Conservation (phyloP, 2,888 invertebrate species). For the Poecilobothrus nobilitatus region DNA sequence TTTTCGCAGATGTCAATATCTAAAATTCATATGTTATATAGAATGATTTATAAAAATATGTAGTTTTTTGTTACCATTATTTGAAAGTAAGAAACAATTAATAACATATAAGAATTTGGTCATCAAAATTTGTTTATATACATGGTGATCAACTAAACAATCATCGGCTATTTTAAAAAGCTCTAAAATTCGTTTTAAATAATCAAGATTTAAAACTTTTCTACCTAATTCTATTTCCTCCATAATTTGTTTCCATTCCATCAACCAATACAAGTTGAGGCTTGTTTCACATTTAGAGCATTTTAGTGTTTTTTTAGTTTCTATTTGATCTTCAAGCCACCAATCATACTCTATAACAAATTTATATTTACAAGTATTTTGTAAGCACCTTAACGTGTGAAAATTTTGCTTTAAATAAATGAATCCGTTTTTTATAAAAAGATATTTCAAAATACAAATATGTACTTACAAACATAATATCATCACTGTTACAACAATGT, state of each 20-base stretch:
- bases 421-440: neutral
- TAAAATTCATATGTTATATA: neutral
- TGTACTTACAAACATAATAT: constrained; percentile 16
- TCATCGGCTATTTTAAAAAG: neutral
- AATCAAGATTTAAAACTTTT: no score
- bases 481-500: constrained; percentile 48
- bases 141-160: neutral
- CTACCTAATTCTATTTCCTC: no score
- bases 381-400: neutral
- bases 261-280: neutral
- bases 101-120: neutral
- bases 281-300: neutral
- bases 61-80: neutral
- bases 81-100: neutral
- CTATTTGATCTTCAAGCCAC: neutral
- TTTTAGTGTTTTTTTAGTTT: neutral
- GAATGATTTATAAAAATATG: neutral
- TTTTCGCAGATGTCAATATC: neutral
- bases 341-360: neutral
- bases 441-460: neutral
- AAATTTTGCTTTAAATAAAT: neutral
- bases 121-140: neutral
- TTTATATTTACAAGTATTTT: neutral
- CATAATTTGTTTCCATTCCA: neutral
- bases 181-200: neutral